Evolutionary conservation across 1,140 invertebrate genomes (phyloP).

Genomic region (Oscheius sp.): DNA sequence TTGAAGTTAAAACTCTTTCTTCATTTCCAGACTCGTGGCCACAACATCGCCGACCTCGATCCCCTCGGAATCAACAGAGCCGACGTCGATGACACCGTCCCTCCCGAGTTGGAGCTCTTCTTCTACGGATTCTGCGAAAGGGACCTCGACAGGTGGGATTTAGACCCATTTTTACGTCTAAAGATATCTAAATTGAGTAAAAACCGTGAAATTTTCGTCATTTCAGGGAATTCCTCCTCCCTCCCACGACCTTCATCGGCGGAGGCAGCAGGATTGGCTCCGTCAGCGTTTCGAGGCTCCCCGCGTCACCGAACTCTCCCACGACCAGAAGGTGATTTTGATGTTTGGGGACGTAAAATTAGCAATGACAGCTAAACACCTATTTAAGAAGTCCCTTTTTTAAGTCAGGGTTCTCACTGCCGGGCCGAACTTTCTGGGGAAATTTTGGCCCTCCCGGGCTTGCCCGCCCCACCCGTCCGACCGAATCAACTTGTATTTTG

Average conservation of each 20-base stretch:
- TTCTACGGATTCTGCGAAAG: conserved; percentile 86
- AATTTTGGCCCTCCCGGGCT: too few species aligned
- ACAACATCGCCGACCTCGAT: conserved; percentile 95
- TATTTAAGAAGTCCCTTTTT: too few species aligned
- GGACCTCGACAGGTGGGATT: conserved; percentile 62
- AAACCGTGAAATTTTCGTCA: too few species aligned
- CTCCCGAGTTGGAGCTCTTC: conserved; percentile 79
- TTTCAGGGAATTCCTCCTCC: conserved; percentile 91
- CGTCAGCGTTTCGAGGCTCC: conserved; percentile 86
- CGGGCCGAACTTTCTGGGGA: conserved; percentile 85
- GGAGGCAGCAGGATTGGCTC: conserved; percentile 97
- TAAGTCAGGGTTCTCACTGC: conserved; percentile 83
- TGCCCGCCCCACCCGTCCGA: too few species aligned
- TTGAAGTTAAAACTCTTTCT: not conserved
- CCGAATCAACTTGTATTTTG: too few species aligned
- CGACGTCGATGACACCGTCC: conserved; percentile 78
- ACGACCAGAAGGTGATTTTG: conserved; percentile 77
- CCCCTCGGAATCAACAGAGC: conserved; percentile 82
- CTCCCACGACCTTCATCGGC: conserved; percentile 94
- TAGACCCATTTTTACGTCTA: too few species aligned
- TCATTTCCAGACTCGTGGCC: conserved; percentile 92
- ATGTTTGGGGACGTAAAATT: too few species aligned
- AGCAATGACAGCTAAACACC: too few species aligned
- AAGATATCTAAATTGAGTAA: too few species aligned
- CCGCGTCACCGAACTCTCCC: conserved; percentile 79